A percentile compares a stretch with the other conserved stretches of the same genome.
Evolutionary conservation across 2,797 vertebrate species (phyloP).

Genomic region (Graptemys geographica): DNA sequence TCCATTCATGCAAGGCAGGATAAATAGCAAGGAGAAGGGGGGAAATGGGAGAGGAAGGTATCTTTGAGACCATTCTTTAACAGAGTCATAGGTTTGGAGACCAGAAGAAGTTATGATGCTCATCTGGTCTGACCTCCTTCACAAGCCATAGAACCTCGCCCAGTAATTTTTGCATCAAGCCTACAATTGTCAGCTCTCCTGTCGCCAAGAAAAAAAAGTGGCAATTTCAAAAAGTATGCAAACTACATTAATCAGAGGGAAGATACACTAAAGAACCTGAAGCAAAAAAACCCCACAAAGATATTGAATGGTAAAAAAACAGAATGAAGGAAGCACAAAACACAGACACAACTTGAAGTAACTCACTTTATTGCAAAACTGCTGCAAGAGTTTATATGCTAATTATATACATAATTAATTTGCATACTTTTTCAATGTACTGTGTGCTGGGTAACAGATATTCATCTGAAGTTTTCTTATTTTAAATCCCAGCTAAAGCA

Average conservation of each 20-base stretch:
- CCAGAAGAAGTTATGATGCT: background rate
- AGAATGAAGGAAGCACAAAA: background rate
- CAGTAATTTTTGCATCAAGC: background rate
- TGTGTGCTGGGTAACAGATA: background rate
- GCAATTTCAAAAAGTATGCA: background rate
- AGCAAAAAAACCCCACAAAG: background rate
- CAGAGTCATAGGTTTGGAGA: background rate
- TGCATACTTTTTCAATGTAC: background rate
- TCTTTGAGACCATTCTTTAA: too few species aligned
- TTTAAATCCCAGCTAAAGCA: background rate
- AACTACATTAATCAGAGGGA: background rate
- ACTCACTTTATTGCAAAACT: slow-evolving; percentile 12
- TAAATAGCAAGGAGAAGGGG: background rate
- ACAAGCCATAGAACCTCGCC: background rate
- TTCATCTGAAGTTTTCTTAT: background rate
- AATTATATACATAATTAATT: background rate
- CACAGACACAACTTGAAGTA: background rate
- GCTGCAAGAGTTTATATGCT: background rate
- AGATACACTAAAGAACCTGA: background rate
- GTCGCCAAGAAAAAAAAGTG: background rate
- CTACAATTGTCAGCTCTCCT: background rate
- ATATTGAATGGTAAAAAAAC: background rate
- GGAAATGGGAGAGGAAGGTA: too few species aligned
- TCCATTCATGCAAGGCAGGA: background rate
- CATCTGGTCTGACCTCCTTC: background rate